phyloP scores from a whole-genome alignment of 2,888 invertebrate genomes.

The Lasioglossum calceatum region DNA sequence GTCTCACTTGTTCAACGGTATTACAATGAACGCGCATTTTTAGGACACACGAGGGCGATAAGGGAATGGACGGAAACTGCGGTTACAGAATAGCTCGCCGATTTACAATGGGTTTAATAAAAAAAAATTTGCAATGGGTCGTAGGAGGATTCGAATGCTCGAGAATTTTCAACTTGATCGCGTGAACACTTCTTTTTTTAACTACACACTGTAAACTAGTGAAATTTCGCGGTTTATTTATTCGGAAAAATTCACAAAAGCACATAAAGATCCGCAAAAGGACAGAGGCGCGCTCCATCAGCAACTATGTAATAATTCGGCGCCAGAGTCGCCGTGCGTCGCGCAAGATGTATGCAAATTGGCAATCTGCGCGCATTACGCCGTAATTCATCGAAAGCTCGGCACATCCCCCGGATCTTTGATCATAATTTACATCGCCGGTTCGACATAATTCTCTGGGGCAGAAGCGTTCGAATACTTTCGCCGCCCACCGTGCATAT shows the following conservation, averaged over 20 bases:
- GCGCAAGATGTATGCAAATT: constrained; percentile 7
- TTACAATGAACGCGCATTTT: constrained; percentile 1
- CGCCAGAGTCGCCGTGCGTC: neutral
- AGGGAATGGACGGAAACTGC: constrained; percentile 16
- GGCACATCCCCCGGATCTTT: neutral
- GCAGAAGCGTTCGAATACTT: constrained; percentile 11
- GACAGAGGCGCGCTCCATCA: neutral
- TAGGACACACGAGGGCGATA: constrained; percentile 25
- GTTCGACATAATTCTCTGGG: constrained; percentile 4
- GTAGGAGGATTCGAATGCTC: neutral
- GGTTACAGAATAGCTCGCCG: constrained; percentile 7
- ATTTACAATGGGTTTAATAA: neutral
- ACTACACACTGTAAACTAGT: neutral
- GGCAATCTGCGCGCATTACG: neutral
- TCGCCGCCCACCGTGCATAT: constrained; percentile 4
- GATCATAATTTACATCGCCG: neutral
- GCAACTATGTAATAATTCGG: constrained; percentile 9
- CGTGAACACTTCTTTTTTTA: neutral
- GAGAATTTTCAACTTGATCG: neutral
- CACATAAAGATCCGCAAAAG: neutral
- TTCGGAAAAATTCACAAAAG: neutral
- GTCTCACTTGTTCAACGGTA: neutral
- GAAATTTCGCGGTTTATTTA: neutral
- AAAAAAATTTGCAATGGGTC: neutral
- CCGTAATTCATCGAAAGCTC: constrained; percentile 9